Percentiles rank a stretch among this genome's conserved stretches.
phyloP scores from a whole-genome alignment of 1,140 invertebrate genomes.

The Tenebrio molitor region DNA sequence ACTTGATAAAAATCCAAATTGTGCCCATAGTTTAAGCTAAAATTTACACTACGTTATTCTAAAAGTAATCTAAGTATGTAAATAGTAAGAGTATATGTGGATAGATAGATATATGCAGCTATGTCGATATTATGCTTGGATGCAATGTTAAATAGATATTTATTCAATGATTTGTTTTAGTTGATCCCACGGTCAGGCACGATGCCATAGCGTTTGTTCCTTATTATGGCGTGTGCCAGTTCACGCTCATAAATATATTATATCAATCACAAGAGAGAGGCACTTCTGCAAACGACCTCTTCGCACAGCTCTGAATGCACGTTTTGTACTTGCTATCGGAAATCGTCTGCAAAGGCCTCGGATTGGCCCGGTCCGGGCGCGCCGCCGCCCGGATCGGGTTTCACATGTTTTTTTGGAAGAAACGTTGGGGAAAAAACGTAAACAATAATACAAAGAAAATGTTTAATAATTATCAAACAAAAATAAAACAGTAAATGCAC shows the following conservation, averaged over 20 bases:
- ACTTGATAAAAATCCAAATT: slow-evolving; percentile 61
- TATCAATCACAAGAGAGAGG: slow-evolving; percentile 58
- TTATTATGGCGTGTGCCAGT: slow-evolving; percentile 63
- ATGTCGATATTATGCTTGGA: slow-evolving; percentile 58
- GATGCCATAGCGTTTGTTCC: slow-evolving; percentile 59
- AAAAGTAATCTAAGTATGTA: slow-evolving; percentile 62
- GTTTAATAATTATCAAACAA: slow-evolving; percentile 52
- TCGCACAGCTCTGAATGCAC: slow-evolving; percentile 22
- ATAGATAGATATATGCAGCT: slow-evolving; percentile 63
- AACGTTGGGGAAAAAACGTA: slow-evolving; percentile 45
- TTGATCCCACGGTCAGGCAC: slow-evolving; percentile 67
- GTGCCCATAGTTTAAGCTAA: slow-evolving; percentile 68
- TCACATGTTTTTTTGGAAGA: slow-evolving; percentile 25
- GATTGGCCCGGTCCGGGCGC: neutral
- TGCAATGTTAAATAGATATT: slow-evolving; percentile 64
- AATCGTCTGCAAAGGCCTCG: slow-evolving; percentile 27
- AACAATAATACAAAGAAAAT: slow-evolving; percentile 52
- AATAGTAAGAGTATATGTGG: slow-evolving; percentile 62
- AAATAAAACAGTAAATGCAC: slow-evolving; percentile 56
- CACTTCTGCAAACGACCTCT: slow-evolving; percentile 52
- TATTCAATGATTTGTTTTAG: slow-evolving; percentile 65
- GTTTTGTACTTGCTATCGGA: neutral
- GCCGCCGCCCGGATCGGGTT: neutral
- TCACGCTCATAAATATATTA: slow-evolving; percentile 57
- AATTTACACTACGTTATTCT: slow-evolving; percentile 61